Percentiles rank a stretch among this genome's conserved stretches.
Evolutionary conservation across 2,113 vertebrate genomes (phyloP).

Genomic region (Trematocara macrostoma): DNA sequence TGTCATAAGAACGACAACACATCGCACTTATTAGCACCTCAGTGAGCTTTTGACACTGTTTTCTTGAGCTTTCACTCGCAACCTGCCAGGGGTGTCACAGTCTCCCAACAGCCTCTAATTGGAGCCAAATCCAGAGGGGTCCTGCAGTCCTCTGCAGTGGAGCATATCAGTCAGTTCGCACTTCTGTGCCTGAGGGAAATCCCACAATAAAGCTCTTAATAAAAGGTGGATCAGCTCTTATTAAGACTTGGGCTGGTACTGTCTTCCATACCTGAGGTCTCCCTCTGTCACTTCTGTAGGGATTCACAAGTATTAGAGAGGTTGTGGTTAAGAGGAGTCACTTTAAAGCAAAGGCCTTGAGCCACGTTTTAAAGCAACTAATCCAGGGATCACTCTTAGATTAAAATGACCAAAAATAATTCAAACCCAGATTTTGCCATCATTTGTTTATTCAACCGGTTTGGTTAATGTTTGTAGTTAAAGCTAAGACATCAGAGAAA

Average conservation of each 20-base stretch:
- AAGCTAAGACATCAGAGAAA: neutral
- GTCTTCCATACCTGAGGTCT: slow-evolving; percentile 13
- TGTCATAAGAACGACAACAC: neutral
- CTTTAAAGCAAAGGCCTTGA: neutral
- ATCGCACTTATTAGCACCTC: neutral
- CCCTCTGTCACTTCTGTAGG: neutral
- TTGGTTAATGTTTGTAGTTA: neutral
- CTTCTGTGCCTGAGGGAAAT: slow-evolving; percentile 40
- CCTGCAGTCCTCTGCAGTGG: slow-evolving; percentile 18
- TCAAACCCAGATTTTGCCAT: neutral
- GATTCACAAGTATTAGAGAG: slow-evolving; percentile 26
- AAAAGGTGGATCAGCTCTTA: slow-evolving; percentile 51
- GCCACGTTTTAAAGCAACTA: neutral
- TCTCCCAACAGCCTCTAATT: slow-evolving; percentile 39
- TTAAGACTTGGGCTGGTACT: slow-evolving; percentile 35
- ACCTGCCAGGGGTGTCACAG: slow-evolving; percentile 2
- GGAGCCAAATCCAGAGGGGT: slow-evolving; percentile 27
- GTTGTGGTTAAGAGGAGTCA: neutral
- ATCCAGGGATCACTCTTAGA: slow-evolving; percentile 2
- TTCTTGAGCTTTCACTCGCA: neutral
- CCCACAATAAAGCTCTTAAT: slow-evolving; percentile 45
- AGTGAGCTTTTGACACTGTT: neutral
- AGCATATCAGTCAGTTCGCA: slow-evolving; percentile 37
- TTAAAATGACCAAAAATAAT: neutral
- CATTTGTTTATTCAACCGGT: neutral